A percentile compares a stretch with the other conserved stretches of the same genome.
Conservation (phyloP, 2,113 vertebrate species). For the Hemiprocne comata region DNA sequence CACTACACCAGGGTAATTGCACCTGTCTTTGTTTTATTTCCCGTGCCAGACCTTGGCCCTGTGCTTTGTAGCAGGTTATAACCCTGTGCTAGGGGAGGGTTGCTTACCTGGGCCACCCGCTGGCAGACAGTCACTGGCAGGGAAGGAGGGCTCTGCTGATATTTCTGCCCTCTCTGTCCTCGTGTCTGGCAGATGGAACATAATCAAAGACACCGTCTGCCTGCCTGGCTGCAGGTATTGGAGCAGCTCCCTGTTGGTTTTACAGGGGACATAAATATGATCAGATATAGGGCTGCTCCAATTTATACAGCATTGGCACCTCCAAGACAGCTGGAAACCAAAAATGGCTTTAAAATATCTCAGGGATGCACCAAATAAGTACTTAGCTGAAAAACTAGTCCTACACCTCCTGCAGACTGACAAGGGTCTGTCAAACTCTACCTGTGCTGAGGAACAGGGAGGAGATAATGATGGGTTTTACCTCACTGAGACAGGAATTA, state of each 20-base stretch:
- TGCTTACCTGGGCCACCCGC: neutral
- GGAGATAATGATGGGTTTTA: neutral
- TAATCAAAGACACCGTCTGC: neutral
- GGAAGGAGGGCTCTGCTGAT: neutral
- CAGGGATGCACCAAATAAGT: neutral
- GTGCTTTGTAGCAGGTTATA: neutral
- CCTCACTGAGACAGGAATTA: neutral
- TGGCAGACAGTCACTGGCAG: accelerated
- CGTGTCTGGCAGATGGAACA: neutral
- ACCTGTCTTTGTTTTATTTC: neutral
- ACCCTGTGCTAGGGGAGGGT: accelerated
- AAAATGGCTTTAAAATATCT: neutral
- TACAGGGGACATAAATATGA: neutral
- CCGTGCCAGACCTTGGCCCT: neutral
- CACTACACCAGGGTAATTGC: neutral
- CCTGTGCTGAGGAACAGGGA: neutral
- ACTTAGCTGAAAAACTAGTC: neutral
- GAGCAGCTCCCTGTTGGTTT: neutral
- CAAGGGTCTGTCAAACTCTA: neutral
- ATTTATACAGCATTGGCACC: neutral
- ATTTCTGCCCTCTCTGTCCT: neutral
- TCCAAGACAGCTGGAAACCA: neutral
- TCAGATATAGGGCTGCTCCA: neutral
- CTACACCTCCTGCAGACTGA: neutral
- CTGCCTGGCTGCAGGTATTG: neutral